Evolutionary conservation across 2,888 invertebrate genomes (phyloP).

Genomic region (Stomorhina lunata): DNA sequence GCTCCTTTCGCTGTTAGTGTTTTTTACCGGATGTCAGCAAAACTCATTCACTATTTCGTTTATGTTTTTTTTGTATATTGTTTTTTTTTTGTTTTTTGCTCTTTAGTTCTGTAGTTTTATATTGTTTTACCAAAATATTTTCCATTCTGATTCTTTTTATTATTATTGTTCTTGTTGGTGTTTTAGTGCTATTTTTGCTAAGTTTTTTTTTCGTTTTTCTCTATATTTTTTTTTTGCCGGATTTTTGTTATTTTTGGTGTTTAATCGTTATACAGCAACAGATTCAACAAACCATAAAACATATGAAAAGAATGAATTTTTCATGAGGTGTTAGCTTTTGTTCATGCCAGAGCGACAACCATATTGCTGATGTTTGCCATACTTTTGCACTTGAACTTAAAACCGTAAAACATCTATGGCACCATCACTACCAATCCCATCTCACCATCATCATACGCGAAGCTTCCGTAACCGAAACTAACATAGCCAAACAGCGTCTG

Average conservation of each 20-base stretch:
- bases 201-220: background rate
- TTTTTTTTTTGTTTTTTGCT: background rate
- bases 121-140: slow-evolving; percentile 44
- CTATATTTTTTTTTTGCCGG: background rate
- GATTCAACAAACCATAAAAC: slow-evolving; percentile 78
- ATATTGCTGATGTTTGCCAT: slow-evolving; percentile 60
- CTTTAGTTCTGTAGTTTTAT: slow-evolving; percentile 22
- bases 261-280: slow-evolving; percentile 67
- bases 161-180: slow-evolving; percentile 39
- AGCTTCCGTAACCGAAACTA: no score
- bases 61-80: background rate
- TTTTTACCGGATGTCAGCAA: slow-evolving; percentile 62
- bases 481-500: no score
- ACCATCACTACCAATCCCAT: background rate
- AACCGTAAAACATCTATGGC: slow-evolving; percentile 47
- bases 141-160: slow-evolving; percentile 41
- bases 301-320: slow-evolving; percentile 78
- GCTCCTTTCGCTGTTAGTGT: background rate
- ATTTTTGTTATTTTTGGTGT: slow-evolving; percentile 50
- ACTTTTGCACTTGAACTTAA: slow-evolving; percentile 69
- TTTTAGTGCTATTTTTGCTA: slow-evolving; percentile 34
- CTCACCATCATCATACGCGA: background rate
- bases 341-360: slow-evolving; percentile 68
- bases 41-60: slow-evolving; percentile 49
- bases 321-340: slow-evolving; percentile 78